Base-by-base conservation (phyloP, 1,140 invertebrate species). In the Apis mellifera region DNA sequence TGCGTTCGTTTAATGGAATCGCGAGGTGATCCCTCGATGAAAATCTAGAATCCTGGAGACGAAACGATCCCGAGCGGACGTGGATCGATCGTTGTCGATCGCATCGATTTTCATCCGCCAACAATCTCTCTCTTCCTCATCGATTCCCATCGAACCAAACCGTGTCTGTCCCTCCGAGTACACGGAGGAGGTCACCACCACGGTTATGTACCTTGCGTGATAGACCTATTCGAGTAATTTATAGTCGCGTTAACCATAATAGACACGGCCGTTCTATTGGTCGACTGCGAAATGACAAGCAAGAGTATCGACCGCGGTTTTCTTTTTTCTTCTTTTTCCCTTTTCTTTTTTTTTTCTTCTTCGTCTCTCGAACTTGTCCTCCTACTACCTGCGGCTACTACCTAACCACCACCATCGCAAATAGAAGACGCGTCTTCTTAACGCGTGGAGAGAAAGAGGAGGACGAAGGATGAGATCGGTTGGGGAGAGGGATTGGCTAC, bases 191-290 rank as follows among this genome's bases (percentile, higher is more conserved):
- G 76, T 70, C 82, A 72, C 57, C 78, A 7, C 13, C 64, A 13
- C 50, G 17, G 12, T 23, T 23, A 66, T 42, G 79, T 73, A 66
- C 69, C 23, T 62, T 55, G 42, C 79, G 79, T 80, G 87, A 87
- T 90, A 90, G 88, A 90, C 89, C 82, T 84, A 84, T 89, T 68
- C 52, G 70, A 87, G 86, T 90, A 90, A 90, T 76, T 86, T 77
- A 86, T 88, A 68, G 79, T 81, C 74, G 80, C 59, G 79, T 88
- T 82, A 78, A 77, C 73, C 78, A 82, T 82, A 84, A 84, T 84
- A 71, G 83, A 76, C 85, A 78, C 78, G 73, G 48, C 32, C 70
- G 75, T 60, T 64, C 72, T 82, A 82, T 81, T 71, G 64, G 60
- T 76, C 66, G 52, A 52, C 52, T 79, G 75, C 2, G 74, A 84